Evolutionary conservation across 1,140 invertebrate genomes (phyloP).

Genomic region (Heliconius hermathena): DNA sequence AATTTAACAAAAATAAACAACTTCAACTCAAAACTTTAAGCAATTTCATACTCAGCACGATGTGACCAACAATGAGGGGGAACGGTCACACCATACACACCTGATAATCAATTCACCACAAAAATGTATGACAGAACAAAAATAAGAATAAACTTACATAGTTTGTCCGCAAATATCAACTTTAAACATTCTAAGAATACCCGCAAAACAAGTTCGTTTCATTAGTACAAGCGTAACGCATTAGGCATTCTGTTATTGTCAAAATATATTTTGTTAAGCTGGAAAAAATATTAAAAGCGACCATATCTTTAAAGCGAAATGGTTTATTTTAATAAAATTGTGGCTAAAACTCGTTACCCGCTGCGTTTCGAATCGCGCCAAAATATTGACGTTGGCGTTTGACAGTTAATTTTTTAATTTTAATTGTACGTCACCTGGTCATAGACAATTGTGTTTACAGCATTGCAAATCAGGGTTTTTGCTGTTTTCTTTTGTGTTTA

Average conservation of each 20-base stretch:
- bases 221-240: constrained; percentile 56
- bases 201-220: constrained; percentile 51
- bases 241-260: constrained; percentile 47
- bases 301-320: constrained; percentile 28
- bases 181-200: constrained; percentile 46
- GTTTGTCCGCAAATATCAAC: neutral
- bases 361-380: constrained; percentile 73
- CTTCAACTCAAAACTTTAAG: constrained; percentile 6
- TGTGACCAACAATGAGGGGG: constrained; percentile 20
- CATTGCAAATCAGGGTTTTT: constrained; percentile 58
- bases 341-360: constrained; percentile 38
- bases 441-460: constrained; percentile 68
- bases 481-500: constrained; percentile 44
- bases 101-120: constrained; percentile 49
- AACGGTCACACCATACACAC: constrained; percentile 35
- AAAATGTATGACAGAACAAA: constrained; percentile 27
- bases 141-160: constrained; percentile 25
- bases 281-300: constrained; percentile 4
- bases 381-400: constrained; percentile 76
- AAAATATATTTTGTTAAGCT: constrained; percentile 30
- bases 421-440: constrained; percentile 53
- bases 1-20: constrained; percentile 19
- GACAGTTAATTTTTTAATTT: constrained; percentile 57
- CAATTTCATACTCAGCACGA: constrained; percentile 20
- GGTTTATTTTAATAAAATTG: constrained; percentile 30